Evolutionary conservation across 2,113 vertebrate species (phyloP).

Genomic region (Nannospalax galili): DNA sequence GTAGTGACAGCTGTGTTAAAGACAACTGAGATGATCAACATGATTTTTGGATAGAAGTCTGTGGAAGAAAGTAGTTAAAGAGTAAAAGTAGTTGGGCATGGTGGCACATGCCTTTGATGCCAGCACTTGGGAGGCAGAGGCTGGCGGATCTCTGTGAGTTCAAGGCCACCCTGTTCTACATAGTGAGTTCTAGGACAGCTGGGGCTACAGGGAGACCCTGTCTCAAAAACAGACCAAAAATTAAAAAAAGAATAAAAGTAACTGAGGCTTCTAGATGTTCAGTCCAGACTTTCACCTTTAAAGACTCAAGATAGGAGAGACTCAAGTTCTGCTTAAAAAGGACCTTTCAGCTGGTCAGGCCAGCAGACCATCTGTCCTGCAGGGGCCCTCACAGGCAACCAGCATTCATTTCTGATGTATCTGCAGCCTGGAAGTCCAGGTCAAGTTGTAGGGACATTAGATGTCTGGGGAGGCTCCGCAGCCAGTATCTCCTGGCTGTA

Average conservation of each 20-base stretch:
- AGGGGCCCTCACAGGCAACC: not conserved
- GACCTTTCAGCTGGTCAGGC: not conserved
- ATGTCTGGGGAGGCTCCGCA: not conserved
- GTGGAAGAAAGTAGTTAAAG: not conserved
- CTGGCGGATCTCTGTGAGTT: too few relatives aligned
- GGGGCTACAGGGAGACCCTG: too few relatives aligned
- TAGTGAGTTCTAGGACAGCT: too few relatives aligned
- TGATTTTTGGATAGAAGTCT: not conserved
- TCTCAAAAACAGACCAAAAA: too few relatives aligned
- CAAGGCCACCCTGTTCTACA: too few relatives aligned
- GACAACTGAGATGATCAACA: not conserved
- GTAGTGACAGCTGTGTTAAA: not conserved
- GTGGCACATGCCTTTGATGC: too few relatives aligned
- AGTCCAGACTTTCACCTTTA: too few relatives aligned
- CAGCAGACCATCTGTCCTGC: not conserved
- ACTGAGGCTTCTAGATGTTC: too few relatives aligned
- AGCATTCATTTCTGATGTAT: not conserved
- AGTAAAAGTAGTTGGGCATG: not conserved
- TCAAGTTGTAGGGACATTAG: not conserved
- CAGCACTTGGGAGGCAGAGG: too few relatives aligned
- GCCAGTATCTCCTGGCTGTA: too few relatives aligned
- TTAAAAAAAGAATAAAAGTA: not conserved
- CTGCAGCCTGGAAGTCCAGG: not conserved
- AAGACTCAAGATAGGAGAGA: too few relatives aligned
- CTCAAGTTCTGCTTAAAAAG: too few relatives aligned